Percentiles rank a stretch among this genome's conserved stretches.
Conservation (phyloP, 2,113 vertebrate species). For the Crotalus viridis region DNA sequence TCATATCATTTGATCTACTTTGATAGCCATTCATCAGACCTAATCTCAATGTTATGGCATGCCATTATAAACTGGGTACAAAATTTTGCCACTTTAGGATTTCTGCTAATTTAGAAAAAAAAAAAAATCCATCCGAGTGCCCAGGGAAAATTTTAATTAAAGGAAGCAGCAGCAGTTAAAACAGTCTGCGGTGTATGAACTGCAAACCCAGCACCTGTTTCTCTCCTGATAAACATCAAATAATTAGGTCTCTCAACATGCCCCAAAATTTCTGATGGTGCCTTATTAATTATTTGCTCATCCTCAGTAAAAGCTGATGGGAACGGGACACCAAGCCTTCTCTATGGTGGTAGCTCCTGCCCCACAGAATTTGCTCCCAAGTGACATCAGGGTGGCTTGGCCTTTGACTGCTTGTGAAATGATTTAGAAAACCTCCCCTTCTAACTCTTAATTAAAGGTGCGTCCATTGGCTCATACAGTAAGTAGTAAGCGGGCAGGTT, state of each 20-base stretch:
- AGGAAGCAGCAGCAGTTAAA: not conserved
- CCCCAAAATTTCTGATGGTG: not conserved
- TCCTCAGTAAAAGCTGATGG: not conserved
- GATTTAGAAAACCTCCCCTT: not conserved
- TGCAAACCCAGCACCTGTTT: not conserved
- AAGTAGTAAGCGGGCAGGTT: not conserved
- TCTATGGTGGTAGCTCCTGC: not conserved
- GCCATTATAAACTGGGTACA: not conserved
- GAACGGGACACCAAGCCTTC: not conserved
- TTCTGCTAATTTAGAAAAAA: not conserved
- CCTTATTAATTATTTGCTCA: not conserved
- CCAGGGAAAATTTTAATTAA: not conserved
- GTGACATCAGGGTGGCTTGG: not conserved
- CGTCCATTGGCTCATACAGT: not conserved
- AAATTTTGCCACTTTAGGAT: not conserved
- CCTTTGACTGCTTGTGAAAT: not conserved
- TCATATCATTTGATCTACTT: not conserved
- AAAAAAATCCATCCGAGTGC: not conserved
- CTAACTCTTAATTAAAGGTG: not conserved
- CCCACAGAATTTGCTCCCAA: not conserved
- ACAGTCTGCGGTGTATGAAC: not conserved
- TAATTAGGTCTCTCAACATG: not conserved
- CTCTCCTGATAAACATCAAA: not conserved
- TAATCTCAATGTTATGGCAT: not conserved
- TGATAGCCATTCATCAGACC: not conserved